These are phyloP conservation scores for Nasonia oneida DNA, from an alignment of 2,888 invertebrate species.

Conservation along the genomic window DNA sequence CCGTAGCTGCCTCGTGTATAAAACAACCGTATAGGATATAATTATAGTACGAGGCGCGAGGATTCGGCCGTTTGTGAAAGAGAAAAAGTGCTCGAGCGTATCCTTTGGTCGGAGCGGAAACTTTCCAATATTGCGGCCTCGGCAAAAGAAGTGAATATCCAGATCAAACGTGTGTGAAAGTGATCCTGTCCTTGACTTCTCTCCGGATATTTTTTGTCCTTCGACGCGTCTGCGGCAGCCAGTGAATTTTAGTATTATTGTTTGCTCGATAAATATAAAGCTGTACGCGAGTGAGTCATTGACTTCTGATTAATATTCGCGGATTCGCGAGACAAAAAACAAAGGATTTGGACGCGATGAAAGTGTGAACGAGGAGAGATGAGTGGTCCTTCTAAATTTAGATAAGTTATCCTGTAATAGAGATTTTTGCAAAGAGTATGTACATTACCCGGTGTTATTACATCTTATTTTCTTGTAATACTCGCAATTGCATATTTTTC, in stretches of 20 bases:
- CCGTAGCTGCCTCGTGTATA: background rate
- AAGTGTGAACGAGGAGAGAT: too few species aligned
- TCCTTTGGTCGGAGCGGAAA: constrained; percentile 6
- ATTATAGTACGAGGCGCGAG: background rate
- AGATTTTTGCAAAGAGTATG: too few species aligned
- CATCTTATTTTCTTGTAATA: background rate
- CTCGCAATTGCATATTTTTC: background rate
- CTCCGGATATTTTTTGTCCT: too few species aligned
- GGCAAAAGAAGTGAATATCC: background rate
- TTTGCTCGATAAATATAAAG: too few species aligned
- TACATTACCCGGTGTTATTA: background rate
- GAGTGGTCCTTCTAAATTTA: too few species aligned
- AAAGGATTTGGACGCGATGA: too few species aligned
- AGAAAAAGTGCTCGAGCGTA: constrained; percentile 16
- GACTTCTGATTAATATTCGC: too few species aligned
- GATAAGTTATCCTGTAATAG: too few species aligned
- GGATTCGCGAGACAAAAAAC: too few species aligned
- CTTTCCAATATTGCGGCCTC: constrained; percentile 17
- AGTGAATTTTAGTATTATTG: too few species aligned
- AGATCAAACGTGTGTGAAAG: background rate
- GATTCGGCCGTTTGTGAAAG: background rate
- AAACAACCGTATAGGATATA: background rate
- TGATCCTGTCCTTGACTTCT: background rate
- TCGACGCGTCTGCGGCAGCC: too few species aligned
- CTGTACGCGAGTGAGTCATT: too few species aligned